These are phyloP conservation scores for Melanotaenia trifasciata DNA, from an alignment of 2,797 vertebrate genomes.

Conservation along the genomic window DNA sequence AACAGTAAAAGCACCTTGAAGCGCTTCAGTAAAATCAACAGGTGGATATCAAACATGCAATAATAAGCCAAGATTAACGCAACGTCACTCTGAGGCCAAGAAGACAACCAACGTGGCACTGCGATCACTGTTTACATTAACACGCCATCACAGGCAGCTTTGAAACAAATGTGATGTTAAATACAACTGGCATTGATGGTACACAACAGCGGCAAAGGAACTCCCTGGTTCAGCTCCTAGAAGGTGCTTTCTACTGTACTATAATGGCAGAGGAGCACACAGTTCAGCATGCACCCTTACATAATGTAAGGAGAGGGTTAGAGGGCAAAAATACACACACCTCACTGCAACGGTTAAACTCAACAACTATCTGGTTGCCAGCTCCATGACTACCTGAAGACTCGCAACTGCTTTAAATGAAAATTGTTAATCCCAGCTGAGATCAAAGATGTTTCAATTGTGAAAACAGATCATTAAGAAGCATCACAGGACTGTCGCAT, in stretches of 20 bases:
- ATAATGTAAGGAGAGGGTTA: conserved; percentile 22
- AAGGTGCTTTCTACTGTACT: conserved; percentile 69
- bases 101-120: conserved; percentile 56
- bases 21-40: conserved; percentile 37
- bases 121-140: conserved; percentile 51
- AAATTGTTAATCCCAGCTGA: conserved; percentile 4
- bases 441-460: conserved; percentile 15
- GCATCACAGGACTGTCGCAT: conserved; percentile 12
- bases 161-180: conserved; percentile 33
- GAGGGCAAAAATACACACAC: conserved; percentile 53
- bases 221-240: conserved; percentile 47
- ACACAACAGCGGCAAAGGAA: conserved; percentile 65
- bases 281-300: conserved; percentile 54
- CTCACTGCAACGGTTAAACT: conserved; percentile 53
- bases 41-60: conserved; percentile 38
- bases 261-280: conserved; percentile 43
- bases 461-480: conserved; percentile 38
- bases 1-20: conserved; percentile 38
- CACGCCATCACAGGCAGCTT: conserved; percentile 46
- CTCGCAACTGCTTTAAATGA: conserved; percentile 7
- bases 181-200: conserved; percentile 38
- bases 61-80: conserved; percentile 33
- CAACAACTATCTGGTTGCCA: conserved; percentile 40
- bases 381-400: conserved; percentile 18
- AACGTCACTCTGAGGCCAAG: conserved; percentile 57